Evolutionary conservation across 2,888 invertebrate genomes (phyloP).

Genomic region (Leptopterna dolabrata): DNA sequence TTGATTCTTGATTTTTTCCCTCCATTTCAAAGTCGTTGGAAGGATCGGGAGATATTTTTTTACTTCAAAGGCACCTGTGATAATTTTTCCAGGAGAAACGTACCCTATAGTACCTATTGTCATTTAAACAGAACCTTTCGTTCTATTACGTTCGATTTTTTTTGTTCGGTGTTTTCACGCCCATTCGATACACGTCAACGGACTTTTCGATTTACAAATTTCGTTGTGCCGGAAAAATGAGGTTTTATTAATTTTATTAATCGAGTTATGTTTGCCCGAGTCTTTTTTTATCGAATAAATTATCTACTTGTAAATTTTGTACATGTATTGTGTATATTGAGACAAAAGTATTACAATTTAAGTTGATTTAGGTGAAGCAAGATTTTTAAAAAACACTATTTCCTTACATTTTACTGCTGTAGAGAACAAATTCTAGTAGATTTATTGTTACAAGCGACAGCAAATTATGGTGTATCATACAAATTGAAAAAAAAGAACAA

Average conservation of each 20-base stretch:
- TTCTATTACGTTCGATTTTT: background rate
- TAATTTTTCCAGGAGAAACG: slow-evolving; percentile 23
- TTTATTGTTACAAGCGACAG: slow-evolving; percentile 3
- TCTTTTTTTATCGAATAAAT: slow-evolving; percentile 20
- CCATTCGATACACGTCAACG: background rate
- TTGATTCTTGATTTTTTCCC: background rate
- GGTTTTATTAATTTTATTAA: slow-evolving; percentile 5
- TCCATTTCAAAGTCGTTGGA: background rate
- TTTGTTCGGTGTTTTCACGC: background rate
- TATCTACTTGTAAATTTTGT: slow-evolving; percentile 59
- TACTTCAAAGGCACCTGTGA: slow-evolving; percentile 3
- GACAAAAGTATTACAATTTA: slow-evolving; percentile 53
- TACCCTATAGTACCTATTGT: background rate
- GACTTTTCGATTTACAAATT: background rate
- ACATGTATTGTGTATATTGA: slow-evolving; percentile 59
- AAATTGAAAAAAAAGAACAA: slow-evolving; percentile 37
- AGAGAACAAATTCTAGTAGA: slow-evolving; percentile 56
- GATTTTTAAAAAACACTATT: slow-evolving; percentile 38
- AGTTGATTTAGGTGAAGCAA: slow-evolving; percentile 29
- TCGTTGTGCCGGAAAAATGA: background rate
- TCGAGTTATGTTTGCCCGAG: slow-evolving; percentile 57
- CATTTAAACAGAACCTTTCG: background rate
- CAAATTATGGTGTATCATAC: slow-evolving; percentile 19
- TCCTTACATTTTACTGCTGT: slow-evolving; percentile 43
- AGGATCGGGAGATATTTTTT: background rate